phyloP scores from a whole-genome alignment of 2,888 invertebrate genomes.

The Salticus scenicus region DNA sequence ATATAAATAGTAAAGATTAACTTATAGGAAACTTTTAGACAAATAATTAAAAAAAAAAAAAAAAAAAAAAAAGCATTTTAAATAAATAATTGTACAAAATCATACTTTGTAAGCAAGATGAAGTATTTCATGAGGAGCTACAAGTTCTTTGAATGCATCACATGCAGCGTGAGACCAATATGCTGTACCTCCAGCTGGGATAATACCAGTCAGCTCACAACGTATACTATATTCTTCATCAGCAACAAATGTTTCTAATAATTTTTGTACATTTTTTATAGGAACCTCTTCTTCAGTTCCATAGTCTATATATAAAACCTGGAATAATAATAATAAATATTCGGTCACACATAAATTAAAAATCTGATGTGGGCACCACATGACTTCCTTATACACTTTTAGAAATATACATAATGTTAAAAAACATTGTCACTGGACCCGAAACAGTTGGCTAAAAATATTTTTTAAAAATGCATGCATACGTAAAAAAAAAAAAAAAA shows the following conservation, averaged over 20 bases:
- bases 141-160: constrained; percentile 73
- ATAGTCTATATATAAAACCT: constrained; percentile 83
- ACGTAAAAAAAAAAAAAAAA: too few relatives aligned
- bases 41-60: background rate
- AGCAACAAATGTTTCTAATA: constrained; percentile 78
- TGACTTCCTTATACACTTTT: too few relatives aligned
- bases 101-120: constrained; percentile 44
- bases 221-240: constrained; percentile 80
- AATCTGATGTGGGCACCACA: too few relatives aligned
- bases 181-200: constrained; percentile 80
- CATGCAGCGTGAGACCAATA: constrained; percentile 75
- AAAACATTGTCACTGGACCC: too few relatives aligned
- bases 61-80: too few relatives aligned
- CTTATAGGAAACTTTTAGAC: background rate
- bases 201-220: constrained; percentile 83
- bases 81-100: too few relatives aligned
- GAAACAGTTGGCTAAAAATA: too few relatives aligned
- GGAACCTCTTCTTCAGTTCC: constrained; percentile 79
- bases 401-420: too few relatives aligned
- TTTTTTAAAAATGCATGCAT: too few relatives aligned
- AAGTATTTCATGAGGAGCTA: constrained; percentile 60
- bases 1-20: background rate
- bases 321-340: constrained; percentile 27
- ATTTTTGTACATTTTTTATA: constrained; percentile 77
- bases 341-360: too few relatives aligned